These are phyloP conservation scores for Lasioglossum albipes DNA, from an alignment of 1,140 invertebrate species.

Conservation along the genomic window DNA sequence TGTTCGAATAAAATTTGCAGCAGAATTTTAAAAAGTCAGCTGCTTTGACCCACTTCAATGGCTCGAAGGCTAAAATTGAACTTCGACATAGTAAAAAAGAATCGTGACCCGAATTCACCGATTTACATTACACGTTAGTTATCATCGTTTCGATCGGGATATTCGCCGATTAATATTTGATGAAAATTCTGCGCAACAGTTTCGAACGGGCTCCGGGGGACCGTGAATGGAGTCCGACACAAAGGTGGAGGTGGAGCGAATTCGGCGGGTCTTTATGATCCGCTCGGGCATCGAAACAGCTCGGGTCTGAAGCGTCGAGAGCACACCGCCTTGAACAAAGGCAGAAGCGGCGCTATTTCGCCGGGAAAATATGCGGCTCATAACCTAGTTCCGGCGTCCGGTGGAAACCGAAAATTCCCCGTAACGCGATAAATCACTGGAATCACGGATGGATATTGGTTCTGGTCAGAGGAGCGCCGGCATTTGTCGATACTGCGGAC, in stretches of 20 bases:
- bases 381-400: conserved; percentile 20
- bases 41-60: too few species aligned
- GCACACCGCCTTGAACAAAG: not conserved
- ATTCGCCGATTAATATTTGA: not conserved
- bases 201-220: not conserved
- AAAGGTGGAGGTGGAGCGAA: not conserved
- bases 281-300: not conserved
- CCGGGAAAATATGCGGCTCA: conserved; percentile 16
- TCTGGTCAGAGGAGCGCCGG: conserved; percentile 33
- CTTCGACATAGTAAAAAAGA: too few species aligned
- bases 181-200: not conserved
- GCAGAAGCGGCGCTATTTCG: not conserved
- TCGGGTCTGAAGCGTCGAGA: not conserved
- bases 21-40: too few species aligned
- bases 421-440: conserved; percentile 49
- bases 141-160: too few species aligned
- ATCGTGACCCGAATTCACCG: too few species aligned
- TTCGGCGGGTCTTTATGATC: not conserved
- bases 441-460: conserved; percentile 49
- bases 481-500: conserved; percentile 48
- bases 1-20: too few species aligned
- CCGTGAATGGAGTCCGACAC: not conserved
- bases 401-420: conserved; percentile 45
- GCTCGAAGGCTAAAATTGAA: too few species aligned
- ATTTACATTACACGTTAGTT: too few species aligned